Evolutionary conservation across 2,888 invertebrate species (phyloP).

Genomic region (Acanthosepion esculentum): DNA sequence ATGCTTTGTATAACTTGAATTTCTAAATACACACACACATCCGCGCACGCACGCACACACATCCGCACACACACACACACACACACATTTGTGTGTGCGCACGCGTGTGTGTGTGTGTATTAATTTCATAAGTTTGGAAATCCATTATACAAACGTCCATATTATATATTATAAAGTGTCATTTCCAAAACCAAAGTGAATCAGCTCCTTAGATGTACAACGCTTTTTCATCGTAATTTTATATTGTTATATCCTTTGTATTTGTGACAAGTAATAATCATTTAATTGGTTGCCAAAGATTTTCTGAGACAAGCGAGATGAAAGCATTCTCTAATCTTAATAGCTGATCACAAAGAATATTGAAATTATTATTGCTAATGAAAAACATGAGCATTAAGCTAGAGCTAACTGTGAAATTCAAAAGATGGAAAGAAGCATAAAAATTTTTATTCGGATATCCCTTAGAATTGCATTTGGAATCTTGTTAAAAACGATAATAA

Average conservation of each 20-base stretch:
- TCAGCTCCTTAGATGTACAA: not conserved
- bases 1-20: not conserved
- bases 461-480: constrained; percentile 10
- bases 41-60: too few species aligned
- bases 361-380: not conserved
- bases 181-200: not conserved
- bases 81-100: too few species aligned
- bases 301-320: not conserved
- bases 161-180: not conserved
- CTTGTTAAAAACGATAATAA: not conserved
- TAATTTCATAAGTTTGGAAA: not conserved
- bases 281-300: not conserved
- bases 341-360: not conserved
- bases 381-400: not conserved
- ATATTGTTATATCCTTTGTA: not conserved
- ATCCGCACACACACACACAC: too few species aligned
- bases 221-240: not conserved
- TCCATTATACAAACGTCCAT: not conserved
- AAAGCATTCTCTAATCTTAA: not conserved
- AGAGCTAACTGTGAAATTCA: not conserved
- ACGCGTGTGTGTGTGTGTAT: too few species aligned
- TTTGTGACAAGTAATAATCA: constrained; percentile 13
- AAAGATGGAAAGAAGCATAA: not conserved
- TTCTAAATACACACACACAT: too few species aligned
- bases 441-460: not conserved